Percentiles rank a stretch among this genome's conserved stretches.
Conservation (phyloP, 1,140 invertebrate species). For the Penaeus indicus region DNA sequence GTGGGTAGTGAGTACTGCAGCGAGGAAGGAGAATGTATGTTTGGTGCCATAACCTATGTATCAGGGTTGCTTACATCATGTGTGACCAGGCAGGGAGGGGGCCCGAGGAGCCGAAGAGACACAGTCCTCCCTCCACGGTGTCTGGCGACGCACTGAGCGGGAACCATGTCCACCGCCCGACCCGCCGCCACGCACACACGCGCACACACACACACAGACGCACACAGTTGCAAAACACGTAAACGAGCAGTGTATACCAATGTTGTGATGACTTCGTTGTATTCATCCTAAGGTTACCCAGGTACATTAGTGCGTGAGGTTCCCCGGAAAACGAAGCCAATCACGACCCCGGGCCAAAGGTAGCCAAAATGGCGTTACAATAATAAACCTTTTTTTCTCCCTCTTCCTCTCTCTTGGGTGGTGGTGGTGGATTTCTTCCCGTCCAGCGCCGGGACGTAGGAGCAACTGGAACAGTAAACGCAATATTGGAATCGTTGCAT, state of each 20-base stretch:
- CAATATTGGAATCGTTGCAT: too few relatives aligned
- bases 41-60: background rate
- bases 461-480: background rate
- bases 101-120: background rate
- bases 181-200: background rate
- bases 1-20: slow-evolving; percentile 52
- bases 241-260: too few relatives aligned
- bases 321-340: too few relatives aligned
- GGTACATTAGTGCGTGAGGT: too few relatives aligned
- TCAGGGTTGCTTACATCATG: background rate
- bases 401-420: background rate
- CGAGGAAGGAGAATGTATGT: slow-evolving; percentile 34
- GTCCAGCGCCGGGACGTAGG: background rate
- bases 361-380: too few relatives aligned
- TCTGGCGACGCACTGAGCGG: slow-evolving; percentile 63
- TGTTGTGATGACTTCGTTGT: too few relatives aligned
- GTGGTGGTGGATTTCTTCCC: background rate
- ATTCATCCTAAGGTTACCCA: too few relatives aligned
- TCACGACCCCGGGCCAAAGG: too few relatives aligned
- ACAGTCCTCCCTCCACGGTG: slow-evolving; percentile 25
- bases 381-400: slow-evolving; percentile 5
- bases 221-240: too few relatives aligned
- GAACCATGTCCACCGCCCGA: slow-evolving; percentile 46
- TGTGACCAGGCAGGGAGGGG: slow-evolving; percentile 41
- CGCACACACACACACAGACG: background rate